Percentiles rank a stretch among this genome's conserved stretches.
phyloP scores from a whole-genome alignment of 2,888 invertebrate species.

The Apotomis capreana region DNA sequence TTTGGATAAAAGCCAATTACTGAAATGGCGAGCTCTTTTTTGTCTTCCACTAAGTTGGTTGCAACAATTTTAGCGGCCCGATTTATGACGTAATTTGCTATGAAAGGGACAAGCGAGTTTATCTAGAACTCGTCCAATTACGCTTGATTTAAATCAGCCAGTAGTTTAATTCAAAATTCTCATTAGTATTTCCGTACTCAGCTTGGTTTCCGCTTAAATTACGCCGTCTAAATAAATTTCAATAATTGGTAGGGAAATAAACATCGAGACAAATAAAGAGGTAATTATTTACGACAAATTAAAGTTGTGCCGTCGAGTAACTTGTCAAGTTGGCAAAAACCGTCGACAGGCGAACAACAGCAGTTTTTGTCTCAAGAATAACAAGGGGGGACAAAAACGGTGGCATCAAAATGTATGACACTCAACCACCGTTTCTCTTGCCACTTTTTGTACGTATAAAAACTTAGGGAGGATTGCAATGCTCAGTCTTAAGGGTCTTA shows the following conservation, averaged over 20 bases:
- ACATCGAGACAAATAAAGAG: conserved; percentile 65
- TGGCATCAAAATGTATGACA: conserved; percentile 77
- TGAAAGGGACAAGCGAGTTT: conserved; percentile 54
- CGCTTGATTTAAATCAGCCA: conserved; percentile 57
- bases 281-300: conserved; percentile 76
- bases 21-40: conserved; percentile 62
- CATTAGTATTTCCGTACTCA: conserved; percentile 19
- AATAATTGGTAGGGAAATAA: conserved; percentile 47
- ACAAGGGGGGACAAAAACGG: conserved; percentile 69
- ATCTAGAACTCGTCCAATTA: conserved; percentile 60
- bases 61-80: conserved; percentile 66
- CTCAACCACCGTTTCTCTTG: conserved; percentile 60
- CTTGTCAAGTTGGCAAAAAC: conserved; percentile 78
- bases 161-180: conserved; percentile 26
- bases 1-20: conserved; percentile 76
- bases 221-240: conserved; percentile 40
- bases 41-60: conserved; percentile 61
- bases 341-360: conserved; percentile 68
- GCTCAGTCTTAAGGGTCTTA: conserved; percentile 58
- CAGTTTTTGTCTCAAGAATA: conserved; percentile 71
- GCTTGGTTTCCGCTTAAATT: conserved; percentile 27
- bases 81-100: conserved; percentile 69
- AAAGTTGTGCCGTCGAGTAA: conserved; percentile 66
- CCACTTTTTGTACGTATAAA: conserved; percentile 64
- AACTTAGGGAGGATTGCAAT: conserved; percentile 64